Percentiles rank a stretch among this genome's conserved stretches.
Conservation (phyloP, 2,888 invertebrate species). For the Perdita meconis region DNA sequence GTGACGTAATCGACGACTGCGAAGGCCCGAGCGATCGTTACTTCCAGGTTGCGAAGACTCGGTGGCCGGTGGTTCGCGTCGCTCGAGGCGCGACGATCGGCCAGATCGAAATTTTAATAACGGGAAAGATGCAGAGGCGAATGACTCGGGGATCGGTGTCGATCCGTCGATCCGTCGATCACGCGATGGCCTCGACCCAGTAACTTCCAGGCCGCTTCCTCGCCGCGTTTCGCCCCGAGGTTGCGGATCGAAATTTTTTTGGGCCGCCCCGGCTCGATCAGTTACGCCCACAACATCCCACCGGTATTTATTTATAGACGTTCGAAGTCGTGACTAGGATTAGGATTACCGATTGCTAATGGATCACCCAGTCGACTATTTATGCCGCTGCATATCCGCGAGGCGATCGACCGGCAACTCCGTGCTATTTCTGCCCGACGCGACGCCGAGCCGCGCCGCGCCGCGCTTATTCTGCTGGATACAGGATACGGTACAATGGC, state of each 20-base stretch:
- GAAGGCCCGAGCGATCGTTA: background rate
- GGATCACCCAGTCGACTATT: background rate
- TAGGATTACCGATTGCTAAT: constrained; percentile 1
- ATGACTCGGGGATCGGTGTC: constrained; percentile 16
- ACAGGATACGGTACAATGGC: background rate
- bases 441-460: no score
- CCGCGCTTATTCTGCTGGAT: background rate
- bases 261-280: background rate
- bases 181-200: constrained; percentile 68
- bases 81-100: background rate
- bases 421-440: no score
- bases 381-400: background rate
- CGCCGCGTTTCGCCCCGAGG: constrained; percentile 47
- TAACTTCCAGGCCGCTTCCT: constrained; percentile 64
- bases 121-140: background rate
- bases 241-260: constrained; percentile 38
- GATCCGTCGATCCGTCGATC: constrained; percentile 57
- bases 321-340: background rate
- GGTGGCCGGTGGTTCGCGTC: background rate
- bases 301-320: background rate
- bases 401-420: no score
- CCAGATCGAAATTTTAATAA: constrained; percentile 4
- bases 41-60: background rate
- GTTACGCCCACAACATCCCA: background rate
- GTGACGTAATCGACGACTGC: background rate